A percentile compares a stretch with the other conserved stretches of the same genome.
Conservation (phyloP, 2,888 invertebrate genomes). For the Acleris laterana region DNA sequence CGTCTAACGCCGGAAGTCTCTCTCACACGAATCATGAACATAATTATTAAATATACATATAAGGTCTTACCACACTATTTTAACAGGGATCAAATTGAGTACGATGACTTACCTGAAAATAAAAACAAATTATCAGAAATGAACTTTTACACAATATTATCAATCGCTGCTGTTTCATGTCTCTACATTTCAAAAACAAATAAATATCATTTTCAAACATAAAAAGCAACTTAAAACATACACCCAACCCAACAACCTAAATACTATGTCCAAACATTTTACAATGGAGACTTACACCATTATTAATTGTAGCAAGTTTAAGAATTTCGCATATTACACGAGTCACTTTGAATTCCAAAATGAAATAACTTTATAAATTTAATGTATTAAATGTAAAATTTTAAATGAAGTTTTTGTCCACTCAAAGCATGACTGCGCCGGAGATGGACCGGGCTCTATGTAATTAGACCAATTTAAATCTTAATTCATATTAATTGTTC, state of each 20-base stretch:
- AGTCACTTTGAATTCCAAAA: slow-evolving; percentile 21
- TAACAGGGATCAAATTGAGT: neutral
- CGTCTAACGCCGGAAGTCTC: no score
- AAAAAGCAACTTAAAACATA: no score
- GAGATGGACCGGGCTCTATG: slow-evolving; percentile 77
- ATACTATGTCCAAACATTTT: no score
- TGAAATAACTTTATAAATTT: slow-evolving; percentile 20
- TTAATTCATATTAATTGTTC: slow-evolving; percentile 84
- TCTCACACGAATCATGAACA: no score
- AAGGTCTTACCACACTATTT: neutral
- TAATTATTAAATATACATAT: no score
- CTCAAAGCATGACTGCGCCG: slow-evolving; percentile 64
- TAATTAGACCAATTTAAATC: slow-evolving; percentile 85
- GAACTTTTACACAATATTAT: neutral
- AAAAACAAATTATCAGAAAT: neutral
- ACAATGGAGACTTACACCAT: no score
- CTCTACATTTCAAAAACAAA: no score
- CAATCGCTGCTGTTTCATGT: no score
- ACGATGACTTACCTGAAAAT: slow-evolving; percentile 29
- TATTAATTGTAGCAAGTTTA: no score
- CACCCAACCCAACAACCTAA: no score
- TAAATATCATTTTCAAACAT: no score
- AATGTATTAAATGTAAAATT: slow-evolving; percentile 28
- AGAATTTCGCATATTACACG: neutral
- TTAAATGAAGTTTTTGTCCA: slow-evolving; percentile 45